Percentiles rank a stretch among this genome's conserved stretches.
phyloP scores from a whole-genome alignment of 2,113 vertebrate genomes.

The Coregonus clupeaformis region DNA sequence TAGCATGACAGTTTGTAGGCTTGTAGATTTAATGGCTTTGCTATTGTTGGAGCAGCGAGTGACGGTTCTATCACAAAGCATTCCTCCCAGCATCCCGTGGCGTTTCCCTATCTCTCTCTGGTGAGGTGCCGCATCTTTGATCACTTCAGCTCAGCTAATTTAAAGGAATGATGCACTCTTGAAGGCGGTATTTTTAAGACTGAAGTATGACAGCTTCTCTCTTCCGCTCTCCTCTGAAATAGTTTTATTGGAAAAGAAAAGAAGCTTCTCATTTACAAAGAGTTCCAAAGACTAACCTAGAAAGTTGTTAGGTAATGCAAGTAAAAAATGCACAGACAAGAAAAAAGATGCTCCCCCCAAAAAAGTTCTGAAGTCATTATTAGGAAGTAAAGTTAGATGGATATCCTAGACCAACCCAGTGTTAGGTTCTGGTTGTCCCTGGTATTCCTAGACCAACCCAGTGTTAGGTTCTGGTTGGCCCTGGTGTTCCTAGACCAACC shows the following conservation, averaged over 20 bases:
- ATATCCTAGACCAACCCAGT: too few species aligned
- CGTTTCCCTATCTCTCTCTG: slow-evolving; percentile 4
- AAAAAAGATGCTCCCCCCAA: too few species aligned
- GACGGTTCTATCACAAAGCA: too few species aligned
- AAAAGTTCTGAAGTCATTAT: too few species aligned
- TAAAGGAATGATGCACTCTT: slow-evolving; percentile 49
- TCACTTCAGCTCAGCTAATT: slow-evolving; percentile 35
- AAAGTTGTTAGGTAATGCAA: slow-evolving; percentile 22
- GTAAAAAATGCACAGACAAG: slow-evolving; percentile 6
- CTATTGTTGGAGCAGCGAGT: slow-evolving; percentile 44
- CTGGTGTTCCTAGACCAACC: too few species aligned
- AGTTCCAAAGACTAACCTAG: slow-evolving; percentile 22
- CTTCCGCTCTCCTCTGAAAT: slow-evolving; percentile 4
- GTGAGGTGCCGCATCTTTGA: slow-evolving; percentile 46
- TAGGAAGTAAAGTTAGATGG: too few species aligned
- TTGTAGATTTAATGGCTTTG: slow-evolving; percentile 60
- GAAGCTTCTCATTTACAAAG: slow-evolving; percentile 37
- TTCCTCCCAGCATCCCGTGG: too few species aligned
- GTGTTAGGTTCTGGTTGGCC: too few species aligned
- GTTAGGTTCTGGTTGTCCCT: too few species aligned
- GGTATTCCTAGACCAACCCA: too few species aligned
- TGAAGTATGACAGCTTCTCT: slow-evolving; percentile 29
- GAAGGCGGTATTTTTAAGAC: slow-evolving; percentile 35
- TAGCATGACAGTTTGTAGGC: slow-evolving; percentile 61
- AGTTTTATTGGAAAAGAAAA: slow-evolving; percentile 31